These are phyloP conservation scores for Brachionus asplanchnoidis DNA, from an alignment of 1,140 invertebrate genomes.

Conservation along the genomic window DNA sequence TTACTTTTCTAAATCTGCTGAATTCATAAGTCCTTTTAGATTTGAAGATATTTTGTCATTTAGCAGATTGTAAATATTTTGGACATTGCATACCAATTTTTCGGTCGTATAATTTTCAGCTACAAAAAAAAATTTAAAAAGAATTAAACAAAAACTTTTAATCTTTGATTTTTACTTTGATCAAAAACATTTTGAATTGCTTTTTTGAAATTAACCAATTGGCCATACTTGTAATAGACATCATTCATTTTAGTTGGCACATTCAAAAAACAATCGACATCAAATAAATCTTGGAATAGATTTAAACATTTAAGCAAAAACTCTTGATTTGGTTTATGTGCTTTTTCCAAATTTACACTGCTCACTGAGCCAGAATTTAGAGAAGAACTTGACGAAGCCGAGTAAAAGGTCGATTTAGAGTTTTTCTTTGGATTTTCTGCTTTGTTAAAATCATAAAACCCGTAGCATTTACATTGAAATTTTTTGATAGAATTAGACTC, in stretches of 20 bases:
- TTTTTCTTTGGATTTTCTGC: background rate
- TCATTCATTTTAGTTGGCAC: conserved; percentile 40
- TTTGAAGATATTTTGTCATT: background rate
- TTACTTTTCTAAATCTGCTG: background rate
- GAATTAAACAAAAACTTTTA: background rate
- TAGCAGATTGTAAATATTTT: conserved; percentile 18
- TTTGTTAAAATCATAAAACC: background rate
- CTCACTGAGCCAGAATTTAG: background rate
- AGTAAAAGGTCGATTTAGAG: background rate
- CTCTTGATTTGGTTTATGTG: conserved; percentile 20
- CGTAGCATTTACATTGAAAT: conserved; percentile 38
- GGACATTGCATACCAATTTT: conserved; percentile 6
- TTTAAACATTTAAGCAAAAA: conserved; percentile 23
- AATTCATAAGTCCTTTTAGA: background rate
- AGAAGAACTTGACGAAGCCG: background rate
- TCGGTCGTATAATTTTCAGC: background rate
- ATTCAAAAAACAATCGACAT: conserved; percentile 35
- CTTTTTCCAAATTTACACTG: background rate
- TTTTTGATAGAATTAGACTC: background rate
- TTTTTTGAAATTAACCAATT: conserved; percentile 34
- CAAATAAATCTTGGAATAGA: conserved; percentile 33
- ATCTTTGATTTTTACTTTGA: background rate
- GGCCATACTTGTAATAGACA: conserved; percentile 31
- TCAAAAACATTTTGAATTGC: conserved; percentile 34
- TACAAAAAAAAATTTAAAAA: background rate